Percentiles rank a stretch among this genome's conserved stretches.
Conservation (phyloP, 2,797 vertebrate genomes). For the Acanthurus tractus region DNA sequence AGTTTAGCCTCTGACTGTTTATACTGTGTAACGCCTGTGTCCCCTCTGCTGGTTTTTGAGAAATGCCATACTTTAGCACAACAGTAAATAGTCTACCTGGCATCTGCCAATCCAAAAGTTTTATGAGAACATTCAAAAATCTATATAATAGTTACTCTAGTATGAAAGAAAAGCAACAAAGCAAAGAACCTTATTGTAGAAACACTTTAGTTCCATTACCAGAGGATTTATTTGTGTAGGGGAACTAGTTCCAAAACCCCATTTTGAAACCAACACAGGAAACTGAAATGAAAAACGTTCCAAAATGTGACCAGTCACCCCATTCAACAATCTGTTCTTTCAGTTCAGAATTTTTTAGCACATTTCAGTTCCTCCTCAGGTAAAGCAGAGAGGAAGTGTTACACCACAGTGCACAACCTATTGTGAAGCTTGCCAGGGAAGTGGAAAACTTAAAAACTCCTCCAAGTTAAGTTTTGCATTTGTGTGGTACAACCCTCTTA, state of each 20-base stretch:
- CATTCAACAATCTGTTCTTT: background rate
- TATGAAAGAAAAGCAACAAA: background rate
- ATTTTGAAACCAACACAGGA: slow-evolving; percentile 29
- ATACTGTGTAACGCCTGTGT: background rate
- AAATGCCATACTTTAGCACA: background rate
- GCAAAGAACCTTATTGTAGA: background rate
- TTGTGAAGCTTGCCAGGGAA: background rate
- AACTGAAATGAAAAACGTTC: slow-evolving; percentile 31
- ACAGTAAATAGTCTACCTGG: background rate
- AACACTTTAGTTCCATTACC: background rate
- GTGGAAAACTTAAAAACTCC: background rate
- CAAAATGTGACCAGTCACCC: slow-evolving; percentile 12
- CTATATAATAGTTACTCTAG: background rate
- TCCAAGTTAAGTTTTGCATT: background rate
- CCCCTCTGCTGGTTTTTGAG: background rate
- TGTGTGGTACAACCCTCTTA: background rate
- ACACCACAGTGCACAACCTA: background rate
- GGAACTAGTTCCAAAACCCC: background rate
- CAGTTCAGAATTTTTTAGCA: slow-evolving; percentile 11
- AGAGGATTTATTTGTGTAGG: background rate
- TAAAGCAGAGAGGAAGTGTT: background rate
- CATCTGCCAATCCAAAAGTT: background rate
- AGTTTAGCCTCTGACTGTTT: slow-evolving; percentile 10
- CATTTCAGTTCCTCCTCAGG: slow-evolving; percentile 8
- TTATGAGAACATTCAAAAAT: background rate